Base-by-base conservation (phyloP, 2,113 vertebrate genomes). In the Xiphophorus couchianus region DNA sequence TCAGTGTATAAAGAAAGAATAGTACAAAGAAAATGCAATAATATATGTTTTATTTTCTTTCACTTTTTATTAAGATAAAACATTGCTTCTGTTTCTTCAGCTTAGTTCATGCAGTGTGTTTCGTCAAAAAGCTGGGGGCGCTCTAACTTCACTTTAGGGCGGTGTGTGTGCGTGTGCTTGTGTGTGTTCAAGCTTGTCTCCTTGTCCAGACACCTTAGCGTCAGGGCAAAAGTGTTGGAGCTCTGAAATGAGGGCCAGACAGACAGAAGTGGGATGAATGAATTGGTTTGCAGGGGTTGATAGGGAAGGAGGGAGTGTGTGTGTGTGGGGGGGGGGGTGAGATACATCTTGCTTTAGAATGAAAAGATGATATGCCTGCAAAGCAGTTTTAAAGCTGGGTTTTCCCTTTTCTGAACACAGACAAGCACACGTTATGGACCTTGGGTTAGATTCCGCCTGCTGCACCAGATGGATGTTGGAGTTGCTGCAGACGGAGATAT, bases 151-250 rank as follows among this genome's bases (percentile, higher is more conserved):
- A 93, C 80, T 77, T 65, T 80, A 1, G 37, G 29, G 29, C 60
- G 77, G 25, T 74, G 0, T 74, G 31, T 63, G 31, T 69, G 58
- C 77, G 62, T 80, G 62, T 78, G 62, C 51, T 35, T 63, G 62
- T 31, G 54, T 81, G 81, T 84, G 61, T 81, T 84, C 62, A 48
- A 81, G 82, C 77, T 83, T 81, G 84, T 90, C 86, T 93, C 84
- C 90, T 91, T 90, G 90, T 90, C 91, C 90, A 91, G 91, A 91
- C 90, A 90, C 89, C 89, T 93, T 89, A 93, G 82, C 87, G 66
- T 91, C 91, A 92, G 84, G 80, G 81, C 80, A 87, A 73, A 68
- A 89, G 86, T 86, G 88, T 86, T 86, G 37, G 51, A 82, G 87
- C 87, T 90, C 90, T 85, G 85, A 91, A 89, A 91, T 71, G 62